Evolutionary conservation across 2,888 invertebrate species (phyloP), one percentile per base, ranked within the genome.

Genomic region (Leptopilina myrica): DNA sequence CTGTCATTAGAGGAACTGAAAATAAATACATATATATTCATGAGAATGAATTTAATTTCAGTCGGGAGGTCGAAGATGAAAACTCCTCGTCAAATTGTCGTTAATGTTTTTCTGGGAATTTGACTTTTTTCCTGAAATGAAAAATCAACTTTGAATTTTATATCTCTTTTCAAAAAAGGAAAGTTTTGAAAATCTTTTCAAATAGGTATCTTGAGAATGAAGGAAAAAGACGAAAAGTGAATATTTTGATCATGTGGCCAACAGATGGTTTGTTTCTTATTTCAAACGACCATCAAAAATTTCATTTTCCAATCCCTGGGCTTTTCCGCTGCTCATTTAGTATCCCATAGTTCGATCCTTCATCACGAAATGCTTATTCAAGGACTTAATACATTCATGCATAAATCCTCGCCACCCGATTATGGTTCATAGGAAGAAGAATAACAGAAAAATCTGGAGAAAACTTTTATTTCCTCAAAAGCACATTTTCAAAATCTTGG

Each of bases 201-300:
- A 49, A 11, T 20, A 20, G 20, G 20, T 20, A 20, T 49, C 8
- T 43, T 33, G 46, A 49, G 49, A 49, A 49, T 49, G 49, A 49
- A 49, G 49, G 49, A 49, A n/a, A 73, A 33, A 56, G 26, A 33
- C 12, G 5, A 33, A 69, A 26, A 49, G 76, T n/a, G 76, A 62
- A 20, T 20, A 82, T 78, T 33, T 33, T 82, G 82, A 85, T 88
- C 89, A 88, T 88, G 85, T 89, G 89, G 86, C 80, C 83, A 83
- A 82, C 89, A 89, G 89, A 89, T 89, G 43, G 89, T 84, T 82
- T 79, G 80, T 82, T 81, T 84, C 82, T 81, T 78, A 79, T 78
- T 84, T 73, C 56, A n/a, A 73, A 53, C 73, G 56, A 56, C 77
- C 65, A 76, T 56, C 59, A 73, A 62, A 43, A 62, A 43, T 9